phyloP scores from a whole-genome alignment of 2,797 vertebrate species.

The Acrocephalus scirpaceus region DNA sequence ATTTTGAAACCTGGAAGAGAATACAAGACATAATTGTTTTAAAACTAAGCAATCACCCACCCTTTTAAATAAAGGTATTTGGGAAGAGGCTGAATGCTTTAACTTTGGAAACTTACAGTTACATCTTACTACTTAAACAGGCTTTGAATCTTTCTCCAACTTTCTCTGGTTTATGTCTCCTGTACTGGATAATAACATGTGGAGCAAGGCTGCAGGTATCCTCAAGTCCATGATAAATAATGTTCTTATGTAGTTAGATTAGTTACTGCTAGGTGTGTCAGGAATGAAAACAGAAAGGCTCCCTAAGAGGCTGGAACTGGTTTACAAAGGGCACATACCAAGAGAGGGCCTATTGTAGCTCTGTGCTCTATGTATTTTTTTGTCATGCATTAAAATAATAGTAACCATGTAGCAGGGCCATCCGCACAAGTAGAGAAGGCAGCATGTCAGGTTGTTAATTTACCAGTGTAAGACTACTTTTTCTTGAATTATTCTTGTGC shows the following conservation, averaged over 20 bases:
- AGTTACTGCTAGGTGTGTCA: background rate
- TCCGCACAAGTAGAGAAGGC: background rate
- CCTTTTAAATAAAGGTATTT: background rate
- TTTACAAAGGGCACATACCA: background rate
- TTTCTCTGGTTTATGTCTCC: background rate
- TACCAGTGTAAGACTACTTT: background rate
- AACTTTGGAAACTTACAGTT: background rate
- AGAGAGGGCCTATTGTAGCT: background rate
- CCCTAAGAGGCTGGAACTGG: background rate
- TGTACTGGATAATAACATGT: fast-evolving
- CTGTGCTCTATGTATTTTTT: background rate
- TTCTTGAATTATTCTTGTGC: background rate
- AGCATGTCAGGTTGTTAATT: background rate
- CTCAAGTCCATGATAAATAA: background rate
- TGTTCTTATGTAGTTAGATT: background rate
- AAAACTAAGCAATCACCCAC: background rate
- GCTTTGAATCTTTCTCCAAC: background rate
- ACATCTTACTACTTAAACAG: background rate
- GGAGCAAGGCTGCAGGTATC: background rate
- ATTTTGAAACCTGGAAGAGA: background rate
- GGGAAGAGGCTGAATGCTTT: background rate
- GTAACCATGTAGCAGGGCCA: background rate
- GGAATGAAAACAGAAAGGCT: background rate
- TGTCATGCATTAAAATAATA: background rate
- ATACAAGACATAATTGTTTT: background rate